Percentiles rank a stretch among this genome's conserved stretches.
phyloP scores from a whole-genome alignment of 35 echinoderm and acorn worm genomes.

The Chiridota heheva region DNA sequence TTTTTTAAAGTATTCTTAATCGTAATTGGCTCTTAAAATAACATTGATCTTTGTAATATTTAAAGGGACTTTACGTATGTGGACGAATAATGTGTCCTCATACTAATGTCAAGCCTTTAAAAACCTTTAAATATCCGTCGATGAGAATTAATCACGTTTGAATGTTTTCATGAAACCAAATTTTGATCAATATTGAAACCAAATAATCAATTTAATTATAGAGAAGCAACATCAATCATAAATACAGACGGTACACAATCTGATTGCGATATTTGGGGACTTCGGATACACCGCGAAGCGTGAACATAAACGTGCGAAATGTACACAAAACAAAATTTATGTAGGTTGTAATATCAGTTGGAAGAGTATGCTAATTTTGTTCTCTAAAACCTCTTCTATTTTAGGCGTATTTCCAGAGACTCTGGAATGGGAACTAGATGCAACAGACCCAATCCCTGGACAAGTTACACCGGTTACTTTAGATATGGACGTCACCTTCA shows the following conservation, averaged over 20 bases:
- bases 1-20: too few relatives aligned
- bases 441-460: conserved; percentile 50
- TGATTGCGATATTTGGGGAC: background rate
- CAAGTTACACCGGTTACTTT: conserved; percentile 60
- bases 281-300: background rate
- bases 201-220: background rate
- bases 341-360: too few relatives aligned
- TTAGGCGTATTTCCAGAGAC: conserved; percentile 64
- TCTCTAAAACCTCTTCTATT: background rate
- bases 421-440: conserved; percentile 50
- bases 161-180: too few relatives aligned
- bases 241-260: background rate
- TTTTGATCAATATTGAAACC: too few relatives aligned
- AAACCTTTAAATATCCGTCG: too few relatives aligned
- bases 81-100: too few relatives aligned
- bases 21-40: too few relatives aligned
- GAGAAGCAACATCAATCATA: background rate
- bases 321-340: background rate
- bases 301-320: background rate
- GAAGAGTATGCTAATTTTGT: too few relatives aligned
- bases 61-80: too few relatives aligned
- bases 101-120: too few relatives aligned
- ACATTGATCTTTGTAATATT: too few relatives aligned
- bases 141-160: too few relatives aligned
- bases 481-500: conserved; percentile 54